Evolutionary conservation across 1,140 invertebrate species (phyloP).

Genomic region (Leucophenga varia): DNA sequence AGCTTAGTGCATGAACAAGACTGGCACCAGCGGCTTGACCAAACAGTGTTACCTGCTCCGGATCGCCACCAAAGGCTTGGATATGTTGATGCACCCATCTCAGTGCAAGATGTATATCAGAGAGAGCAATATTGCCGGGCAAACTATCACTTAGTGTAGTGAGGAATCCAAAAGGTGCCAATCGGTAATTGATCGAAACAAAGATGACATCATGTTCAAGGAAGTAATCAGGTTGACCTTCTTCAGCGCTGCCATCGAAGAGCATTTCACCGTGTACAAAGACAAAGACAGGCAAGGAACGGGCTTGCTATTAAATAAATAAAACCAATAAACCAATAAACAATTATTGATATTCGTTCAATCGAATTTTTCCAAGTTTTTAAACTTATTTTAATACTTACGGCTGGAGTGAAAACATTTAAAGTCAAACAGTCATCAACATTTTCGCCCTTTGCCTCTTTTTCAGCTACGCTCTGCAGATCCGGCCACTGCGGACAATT

Average conservation of each 20-base stretch:
- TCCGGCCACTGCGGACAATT: slow-evolving; percentile 51
- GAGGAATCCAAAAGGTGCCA: slow-evolving; percentile 63
- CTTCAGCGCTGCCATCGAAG: slow-evolving; percentile 57
- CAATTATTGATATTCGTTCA: not conserved
- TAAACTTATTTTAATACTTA: slow-evolving; percentile 2
- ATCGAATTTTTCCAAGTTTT: not conserved
- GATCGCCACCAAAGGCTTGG: slow-evolving; percentile 66
- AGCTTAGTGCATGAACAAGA: slow-evolving; percentile 56
- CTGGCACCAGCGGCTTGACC: slow-evolving; percentile 64
- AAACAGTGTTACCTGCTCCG: slow-evolving; percentile 61
- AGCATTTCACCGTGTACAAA: slow-evolving; percentile 56
- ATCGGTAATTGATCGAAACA: slow-evolving; percentile 78
- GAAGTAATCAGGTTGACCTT: slow-evolving; percentile 72
- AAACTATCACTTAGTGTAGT: slow-evolving; percentile 59
- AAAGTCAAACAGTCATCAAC: slow-evolving; percentile 46
- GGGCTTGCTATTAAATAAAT: slow-evolving; percentile 2
- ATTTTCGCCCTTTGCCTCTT: slow-evolving; percentile 31
- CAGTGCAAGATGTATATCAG: slow-evolving; percentile 66
- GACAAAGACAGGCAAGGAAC: slow-evolving; percentile 42
- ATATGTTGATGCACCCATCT: slow-evolving; percentile 67
- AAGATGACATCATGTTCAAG: slow-evolving; percentile 75
- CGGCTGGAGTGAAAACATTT: slow-evolving; percentile 33
- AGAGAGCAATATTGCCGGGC: slow-evolving; percentile 70
- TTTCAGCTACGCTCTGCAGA: slow-evolving; percentile 19
- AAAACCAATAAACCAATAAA: not conserved